Conservation (phyloP, 2,888 invertebrate genomes). For the Panopea generosa region DNA sequence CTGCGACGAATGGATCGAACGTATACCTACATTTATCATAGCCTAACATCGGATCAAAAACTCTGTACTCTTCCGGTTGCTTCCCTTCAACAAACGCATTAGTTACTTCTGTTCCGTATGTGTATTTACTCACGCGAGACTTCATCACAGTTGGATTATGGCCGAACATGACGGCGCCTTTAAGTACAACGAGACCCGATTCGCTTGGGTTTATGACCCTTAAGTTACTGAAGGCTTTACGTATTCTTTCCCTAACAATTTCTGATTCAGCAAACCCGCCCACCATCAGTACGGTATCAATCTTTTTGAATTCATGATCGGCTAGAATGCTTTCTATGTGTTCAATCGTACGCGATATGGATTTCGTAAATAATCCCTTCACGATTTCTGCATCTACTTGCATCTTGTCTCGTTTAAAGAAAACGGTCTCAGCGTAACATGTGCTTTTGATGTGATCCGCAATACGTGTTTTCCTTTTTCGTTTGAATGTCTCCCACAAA, state of each 20-base stretch:
- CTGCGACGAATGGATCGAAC: conserved; percentile 40
- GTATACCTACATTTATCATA: conserved; percentile 38
- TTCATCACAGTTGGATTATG: conserved; percentile 28
- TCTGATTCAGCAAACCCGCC: no score
- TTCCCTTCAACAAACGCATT: conserved; percentile 20
- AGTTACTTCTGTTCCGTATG: conserved; percentile 32
- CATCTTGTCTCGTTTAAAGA: conserved; percentile 29
- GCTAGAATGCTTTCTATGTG: conserved; percentile 33
- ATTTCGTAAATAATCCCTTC: conserved; percentile 22
- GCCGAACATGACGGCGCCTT: no score
- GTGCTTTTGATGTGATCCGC: no score
- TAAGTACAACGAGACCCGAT: no score
- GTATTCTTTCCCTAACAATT: no score
- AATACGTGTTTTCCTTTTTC: conserved; percentile 3
- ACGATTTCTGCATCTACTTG: conserved; percentile 29
- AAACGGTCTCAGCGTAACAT: conserved; percentile 19
- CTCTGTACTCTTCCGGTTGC: conserved; percentile 24
- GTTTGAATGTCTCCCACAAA: conserved; percentile 22
- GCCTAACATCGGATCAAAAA: conserved; percentile 10
- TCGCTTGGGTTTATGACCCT: conserved; percentile 49
- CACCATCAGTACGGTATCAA: conserved; percentile 45
- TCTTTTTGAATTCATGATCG: conserved; percentile 17
- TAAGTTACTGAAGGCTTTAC: conserved; percentile 20
- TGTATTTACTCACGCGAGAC: conserved; percentile 34
- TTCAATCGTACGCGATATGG: conserved; percentile 23